A percentile compares a stretch with the other conserved stretches of the same genome.
Conservation (phyloP, 2,888 invertebrate genomes). For the Argyra leucocephala region DNA sequence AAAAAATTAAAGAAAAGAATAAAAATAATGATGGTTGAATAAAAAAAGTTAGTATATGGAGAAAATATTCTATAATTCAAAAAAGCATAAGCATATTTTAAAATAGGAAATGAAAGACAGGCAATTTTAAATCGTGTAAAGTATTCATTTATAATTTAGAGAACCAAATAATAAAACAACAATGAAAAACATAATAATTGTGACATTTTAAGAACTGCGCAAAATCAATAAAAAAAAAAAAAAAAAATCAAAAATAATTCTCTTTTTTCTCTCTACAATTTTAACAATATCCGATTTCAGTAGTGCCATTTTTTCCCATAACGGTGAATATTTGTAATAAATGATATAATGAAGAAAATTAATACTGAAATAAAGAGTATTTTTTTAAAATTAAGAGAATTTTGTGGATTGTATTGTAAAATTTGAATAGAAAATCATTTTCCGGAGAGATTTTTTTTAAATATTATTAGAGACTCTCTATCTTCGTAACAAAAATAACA, state of each 20-base stretch:
- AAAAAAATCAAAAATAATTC: background rate
- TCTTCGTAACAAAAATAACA: no score
- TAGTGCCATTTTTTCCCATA: no score
- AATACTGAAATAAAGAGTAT: no score
- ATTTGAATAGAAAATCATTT: no score
- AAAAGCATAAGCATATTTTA: background rate
- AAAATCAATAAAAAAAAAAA: background rate
- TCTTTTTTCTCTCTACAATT: no score
- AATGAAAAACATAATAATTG: background rate
- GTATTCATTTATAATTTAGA: background rate
- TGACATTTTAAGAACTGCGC: background rate
- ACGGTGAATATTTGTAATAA: no score
- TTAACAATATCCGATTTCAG: no score
- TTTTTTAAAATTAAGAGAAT: no score
- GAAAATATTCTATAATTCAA: background rate
- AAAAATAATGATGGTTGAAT: background rate
- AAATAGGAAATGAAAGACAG: constrained; percentile 6
- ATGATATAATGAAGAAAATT: no score
- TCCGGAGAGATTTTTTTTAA: no score
- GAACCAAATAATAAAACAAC: background rate
- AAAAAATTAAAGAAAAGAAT: background rate
- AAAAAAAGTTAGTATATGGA: background rate
- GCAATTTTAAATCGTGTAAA: background rate
- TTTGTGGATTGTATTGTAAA: no score
- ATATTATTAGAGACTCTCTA: no score